phyloP scores from a whole-genome alignment of 2,888 invertebrate species.

The Ganaspis brasiliensis region DNA sequence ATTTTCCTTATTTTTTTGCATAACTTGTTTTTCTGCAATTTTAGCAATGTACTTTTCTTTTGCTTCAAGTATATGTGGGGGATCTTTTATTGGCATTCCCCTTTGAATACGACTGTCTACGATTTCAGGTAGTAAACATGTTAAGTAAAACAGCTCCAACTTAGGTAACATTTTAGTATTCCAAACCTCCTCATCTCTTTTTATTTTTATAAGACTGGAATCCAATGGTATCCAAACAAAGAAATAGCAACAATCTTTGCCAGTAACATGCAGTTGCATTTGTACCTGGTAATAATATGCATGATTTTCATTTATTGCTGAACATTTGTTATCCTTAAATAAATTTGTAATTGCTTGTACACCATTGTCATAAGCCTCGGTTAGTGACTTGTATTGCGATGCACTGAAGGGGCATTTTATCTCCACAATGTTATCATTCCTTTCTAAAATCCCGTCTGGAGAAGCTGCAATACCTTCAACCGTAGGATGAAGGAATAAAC shows the following conservation, averaged over 20 bases:
- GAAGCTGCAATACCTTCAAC: constrained; percentile 46
- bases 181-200: constrained; percentile 36
- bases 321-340: no score
- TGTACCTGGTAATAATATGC: constrained; percentile 54
- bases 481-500: background rate
- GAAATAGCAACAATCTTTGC: constrained; percentile 32
- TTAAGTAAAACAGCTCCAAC: constrained; percentile 16
- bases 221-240: constrained; percentile 16
- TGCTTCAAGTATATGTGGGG: background rate
- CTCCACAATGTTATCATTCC: constrained; percentile 16
- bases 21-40: background rate
- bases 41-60: background rate
- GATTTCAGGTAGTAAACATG: background rate
- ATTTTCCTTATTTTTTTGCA: background rate
- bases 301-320: constrained; percentile 47
- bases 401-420: constrained; percentile 49
- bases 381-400: constrained; percentile 35
- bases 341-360: no score
- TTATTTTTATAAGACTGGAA: background rate
- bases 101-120: background rate
- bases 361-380: no score
- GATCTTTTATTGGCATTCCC: constrained; percentile 53
- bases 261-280: constrained; percentile 49
- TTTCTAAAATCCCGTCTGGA: constrained; percentile 52
- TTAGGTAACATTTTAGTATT: constrained; percentile 19